Conservation (phyloP, 2,888 invertebrate genomes). For the Choristoneura rosaceana region DNA sequence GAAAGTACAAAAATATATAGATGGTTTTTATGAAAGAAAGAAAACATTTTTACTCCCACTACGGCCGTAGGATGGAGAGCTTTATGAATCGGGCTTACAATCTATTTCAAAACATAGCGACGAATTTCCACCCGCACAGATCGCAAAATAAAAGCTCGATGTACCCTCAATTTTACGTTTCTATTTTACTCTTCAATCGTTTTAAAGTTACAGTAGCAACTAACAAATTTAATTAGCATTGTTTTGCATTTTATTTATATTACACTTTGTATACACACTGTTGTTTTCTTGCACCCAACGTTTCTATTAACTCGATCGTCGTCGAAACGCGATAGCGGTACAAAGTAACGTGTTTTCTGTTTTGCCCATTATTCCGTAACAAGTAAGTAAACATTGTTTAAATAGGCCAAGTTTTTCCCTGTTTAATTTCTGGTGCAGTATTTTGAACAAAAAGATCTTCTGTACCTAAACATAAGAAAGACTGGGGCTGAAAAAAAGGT, state of each 20-base stretch:
- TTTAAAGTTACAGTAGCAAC: background rate
- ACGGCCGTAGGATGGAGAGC: no score
- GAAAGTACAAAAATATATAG: no score
- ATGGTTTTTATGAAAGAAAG: no score
- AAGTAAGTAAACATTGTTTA: conserved; percentile 11
- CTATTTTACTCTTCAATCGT: no score
- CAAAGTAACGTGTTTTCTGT: conserved; percentile 6
- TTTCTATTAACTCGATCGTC: background rate
- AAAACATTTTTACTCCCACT: no score
- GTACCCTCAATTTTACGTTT: no score
- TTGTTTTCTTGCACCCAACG: background rate
- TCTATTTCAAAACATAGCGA: no score
- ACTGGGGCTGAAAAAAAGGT: background rate
- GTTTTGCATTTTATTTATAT: background rate
- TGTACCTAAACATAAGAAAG: background rate
- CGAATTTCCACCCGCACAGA: no score
- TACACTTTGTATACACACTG: background rate
- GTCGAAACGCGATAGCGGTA: background rate
- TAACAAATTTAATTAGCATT: background rate
- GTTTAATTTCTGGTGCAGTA: background rate
- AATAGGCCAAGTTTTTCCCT: background rate
- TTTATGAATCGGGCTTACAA: no score
- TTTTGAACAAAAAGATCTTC: background rate
- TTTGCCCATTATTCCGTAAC: background rate
- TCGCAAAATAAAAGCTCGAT: no score